Evolutionary conservation across 2,797 vertebrate genomes (phyloP), one percentile per base, ranked within the genome.

Genomic region (Scleropages formosus): DNA sequence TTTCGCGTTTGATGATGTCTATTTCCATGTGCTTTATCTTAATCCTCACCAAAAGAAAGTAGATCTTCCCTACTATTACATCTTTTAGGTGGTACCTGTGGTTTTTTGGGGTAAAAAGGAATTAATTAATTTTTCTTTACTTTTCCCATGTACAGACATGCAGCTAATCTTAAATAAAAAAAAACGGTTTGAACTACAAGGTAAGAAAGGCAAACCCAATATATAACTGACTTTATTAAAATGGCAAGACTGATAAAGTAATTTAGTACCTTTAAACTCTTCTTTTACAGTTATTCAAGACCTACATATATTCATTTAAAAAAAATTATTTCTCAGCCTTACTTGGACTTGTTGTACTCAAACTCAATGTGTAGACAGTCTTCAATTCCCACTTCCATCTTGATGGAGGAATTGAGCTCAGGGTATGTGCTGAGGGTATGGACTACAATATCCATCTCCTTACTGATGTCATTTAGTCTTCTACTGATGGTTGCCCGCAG

Each of bases 11-110:
- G 88, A 99, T 98, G 84, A 99, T 99, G 82, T 99, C 96, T 0
- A 99, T 96, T 86, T 99, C 97, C 97, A 99, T 99, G 91, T 99
- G 97, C 80, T 96, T 98, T 76, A 99, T 98, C 88, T 99, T 99
- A 91, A 99, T 98, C 85, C 98, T 92, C 84, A 99, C 98, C 75
- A 99, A 91, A 80, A 99, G 92, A 88, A 99, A 99, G 83, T 99
- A 99, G 82, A 99, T 99, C 89, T 99, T 99, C 0, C 98, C 98
- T 6, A 99, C 98, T 72, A 99, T 99, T 58, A 99, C 98, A 31
- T 99, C 98, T 90, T 96, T 99, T 84, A 99, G 90, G 82, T 99
- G 97, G 82, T 99, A 99, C 84, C 98, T 99, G 81, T 18, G 78
- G 27, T 65, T 60, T 61, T 75, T 44, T 12, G 13, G 16, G 47